A percentile compares a stretch with the other conserved stretches of the same genome.
phyloP scores from a whole-genome alignment of 2,888 invertebrate genomes.

The Muschampia plurimacula region DNA sequence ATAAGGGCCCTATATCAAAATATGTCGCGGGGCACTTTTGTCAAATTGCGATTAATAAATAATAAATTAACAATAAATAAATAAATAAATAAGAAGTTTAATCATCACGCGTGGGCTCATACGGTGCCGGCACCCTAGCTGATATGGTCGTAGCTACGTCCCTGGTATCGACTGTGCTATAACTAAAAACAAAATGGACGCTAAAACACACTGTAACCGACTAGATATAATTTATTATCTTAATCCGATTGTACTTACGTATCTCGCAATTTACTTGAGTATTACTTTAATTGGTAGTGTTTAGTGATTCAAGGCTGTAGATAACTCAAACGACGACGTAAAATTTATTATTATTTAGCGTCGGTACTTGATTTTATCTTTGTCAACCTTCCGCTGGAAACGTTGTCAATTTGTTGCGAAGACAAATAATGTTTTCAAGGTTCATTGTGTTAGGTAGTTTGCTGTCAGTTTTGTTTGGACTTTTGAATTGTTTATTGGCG shows the following conservation, averaged over 20 bases:
- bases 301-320: slow-evolving; percentile 38
- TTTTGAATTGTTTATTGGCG: too few species aligned
- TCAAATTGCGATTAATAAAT: too few species aligned
- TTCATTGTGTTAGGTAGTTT: background rate
- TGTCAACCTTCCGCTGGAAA: slow-evolving; percentile 12
- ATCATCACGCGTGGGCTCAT: too few species aligned
- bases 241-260: slow-evolving; percentile 42
- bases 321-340: slow-evolving; percentile 34
- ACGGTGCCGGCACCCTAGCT: too few species aligned
- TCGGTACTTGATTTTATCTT: slow-evolving; percentile 26
- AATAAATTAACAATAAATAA: too few species aligned
- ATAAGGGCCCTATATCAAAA: too few species aligned
- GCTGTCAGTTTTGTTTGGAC: too few species aligned
- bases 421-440: slow-evolving; percentile 4
- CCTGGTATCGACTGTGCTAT: too few species aligned
- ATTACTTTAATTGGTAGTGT: slow-evolving; percentile 40
- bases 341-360: slow-evolving; percentile 36
- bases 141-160: too few species aligned
- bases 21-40: too few species aligned
- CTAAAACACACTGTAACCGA: slow-evolving; percentile 33
- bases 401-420: background rate
- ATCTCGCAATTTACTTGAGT: slow-evolving; percentile 44
- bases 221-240: slow-evolving; percentile 43
- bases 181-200: slow-evolving; percentile 45
- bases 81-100: too few species aligned